These are phyloP conservation scores for Agriotes lineatus DNA, from an alignment of 2,888 invertebrate species.

Conservation along the genomic window DNA sequence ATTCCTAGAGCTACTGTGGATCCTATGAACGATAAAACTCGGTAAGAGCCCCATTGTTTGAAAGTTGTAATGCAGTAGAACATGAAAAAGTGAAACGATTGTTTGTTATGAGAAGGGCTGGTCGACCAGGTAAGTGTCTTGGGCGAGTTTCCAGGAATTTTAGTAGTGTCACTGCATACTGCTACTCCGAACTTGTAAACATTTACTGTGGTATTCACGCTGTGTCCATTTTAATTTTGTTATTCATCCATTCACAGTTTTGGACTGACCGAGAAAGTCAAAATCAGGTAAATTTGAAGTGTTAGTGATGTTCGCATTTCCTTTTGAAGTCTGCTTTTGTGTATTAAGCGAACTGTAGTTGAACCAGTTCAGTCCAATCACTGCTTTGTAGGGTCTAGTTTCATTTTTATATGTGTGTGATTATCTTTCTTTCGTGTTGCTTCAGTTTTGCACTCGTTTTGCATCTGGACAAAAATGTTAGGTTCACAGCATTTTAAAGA, in stretches of 20 bases:
- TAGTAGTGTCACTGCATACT: no score
- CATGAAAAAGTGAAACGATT: no score
- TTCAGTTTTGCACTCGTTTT: no score
- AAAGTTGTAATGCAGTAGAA: background rate
- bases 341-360: background rate
- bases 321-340: slow-evolving; percentile 12
- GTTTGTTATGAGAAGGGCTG: no score
- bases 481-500: no score
- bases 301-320: slow-evolving; percentile 30
- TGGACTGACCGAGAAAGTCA: slow-evolving; percentile 52
- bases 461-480: no score
- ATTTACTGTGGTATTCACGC: no score
- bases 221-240: slow-evolving; percentile 33
- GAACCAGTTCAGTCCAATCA: slow-evolving; percentile 20
- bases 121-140: no score
- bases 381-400: slow-evolving; percentile 5
- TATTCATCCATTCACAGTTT: slow-evolving; percentile 51
- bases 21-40: slow-evolving; percentile 58
- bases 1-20: slow-evolving; percentile 58
- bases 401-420: slow-evolving; percentile 4
- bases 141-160: no score
- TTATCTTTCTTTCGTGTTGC: background rate
- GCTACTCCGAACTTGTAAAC: no score
- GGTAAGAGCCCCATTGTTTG: slow-evolving; percentile 52
- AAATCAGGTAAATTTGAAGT: slow-evolving; percentile 49